These are phyloP conservation scores for roundworm (Caenorhabditis elegans) DNA, from an alignment of 1,140 invertebrate species.

Conservation along the genomic window DNA sequence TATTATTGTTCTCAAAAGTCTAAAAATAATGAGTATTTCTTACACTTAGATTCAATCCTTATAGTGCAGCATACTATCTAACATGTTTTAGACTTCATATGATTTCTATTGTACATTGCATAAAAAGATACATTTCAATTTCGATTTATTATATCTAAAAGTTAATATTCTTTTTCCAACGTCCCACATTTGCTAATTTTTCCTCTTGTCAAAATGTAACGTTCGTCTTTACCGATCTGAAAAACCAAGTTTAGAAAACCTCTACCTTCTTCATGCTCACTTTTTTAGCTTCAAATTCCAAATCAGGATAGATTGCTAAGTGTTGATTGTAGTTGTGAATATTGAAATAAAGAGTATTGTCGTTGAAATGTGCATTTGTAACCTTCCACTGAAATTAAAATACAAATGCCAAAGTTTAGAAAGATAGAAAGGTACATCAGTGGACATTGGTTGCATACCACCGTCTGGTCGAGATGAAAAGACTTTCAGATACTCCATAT, in stretches of 20 bases:
- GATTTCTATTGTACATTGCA: too few relatives aligned
- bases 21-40: too few relatives aligned
- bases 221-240: neutral
- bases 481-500: neutral
- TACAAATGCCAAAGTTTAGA: neutral
- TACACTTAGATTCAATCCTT: too few relatives aligned
- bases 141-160: too few relatives aligned
- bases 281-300: neutral
- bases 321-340: neutral
- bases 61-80: too few relatives aligned
- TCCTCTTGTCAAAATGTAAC: neutral
- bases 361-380: neutral
- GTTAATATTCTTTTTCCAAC: neutral
- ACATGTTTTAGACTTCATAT: too few relatives aligned
- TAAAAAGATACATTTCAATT: too few relatives aligned
- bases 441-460: neutral
- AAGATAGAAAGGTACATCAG: neutral
- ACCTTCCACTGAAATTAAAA: neutral
- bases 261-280: neutral
- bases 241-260: neutral
- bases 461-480: neutral
- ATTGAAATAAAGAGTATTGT: neutral
- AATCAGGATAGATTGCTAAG: neutral
- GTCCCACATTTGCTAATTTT: neutral
- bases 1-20: too few relatives aligned